phyloP scores from a whole-genome alignment of 92 coral and sea anemone genomes.

The Blastomussa wellsi region DNA sequence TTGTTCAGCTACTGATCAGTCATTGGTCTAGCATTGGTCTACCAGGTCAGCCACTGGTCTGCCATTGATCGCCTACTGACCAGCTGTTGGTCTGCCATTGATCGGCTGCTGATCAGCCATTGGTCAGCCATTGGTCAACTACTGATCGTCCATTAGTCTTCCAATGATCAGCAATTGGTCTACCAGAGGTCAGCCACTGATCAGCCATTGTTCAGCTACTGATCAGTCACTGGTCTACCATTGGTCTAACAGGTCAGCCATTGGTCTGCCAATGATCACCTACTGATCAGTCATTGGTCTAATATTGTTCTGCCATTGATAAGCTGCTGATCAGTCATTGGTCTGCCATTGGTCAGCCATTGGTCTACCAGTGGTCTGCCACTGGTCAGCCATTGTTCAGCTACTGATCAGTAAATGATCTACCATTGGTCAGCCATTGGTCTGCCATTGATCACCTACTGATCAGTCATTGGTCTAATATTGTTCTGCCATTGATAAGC shows the following conservation, averaged over 20 bases:
- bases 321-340: no score
- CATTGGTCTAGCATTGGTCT: no score
- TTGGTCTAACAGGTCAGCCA: no score
- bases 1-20: background rate
- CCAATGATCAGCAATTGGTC: background rate
- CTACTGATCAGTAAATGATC: no score
- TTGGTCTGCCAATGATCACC: no score
- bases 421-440: background rate
- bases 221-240: no score
- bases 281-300: background rate
- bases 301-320: background rate
- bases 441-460: background rate
- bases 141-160: background rate
- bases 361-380: no score
- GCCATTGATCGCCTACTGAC: background rate
- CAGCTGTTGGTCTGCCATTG: background rate
- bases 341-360: background rate
- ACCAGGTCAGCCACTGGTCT: background rate
- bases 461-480: background rate
- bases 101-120: background rate
- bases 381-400: background rate
- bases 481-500: no score
- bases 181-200: background rate
- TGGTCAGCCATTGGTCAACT: background rate
- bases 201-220: no score